A percentile compares a stretch with the other conserved stretches of the same genome.
Conservation (phyloP, 1,140 invertebrate species). For the Heterodera carotae region DNA sequence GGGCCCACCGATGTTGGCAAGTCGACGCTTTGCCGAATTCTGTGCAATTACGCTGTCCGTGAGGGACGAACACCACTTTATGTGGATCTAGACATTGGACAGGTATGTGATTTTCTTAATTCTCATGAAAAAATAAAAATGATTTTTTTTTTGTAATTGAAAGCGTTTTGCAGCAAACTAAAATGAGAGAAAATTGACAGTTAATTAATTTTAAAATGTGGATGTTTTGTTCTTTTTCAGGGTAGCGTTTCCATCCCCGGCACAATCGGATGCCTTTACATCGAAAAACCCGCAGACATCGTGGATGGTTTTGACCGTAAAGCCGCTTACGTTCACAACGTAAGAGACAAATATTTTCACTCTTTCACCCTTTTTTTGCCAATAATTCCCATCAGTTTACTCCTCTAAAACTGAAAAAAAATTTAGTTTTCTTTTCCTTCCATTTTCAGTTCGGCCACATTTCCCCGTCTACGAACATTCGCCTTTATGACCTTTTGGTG, state of each 20-base stretch:
- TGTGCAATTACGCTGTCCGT: conserved; percentile 90
- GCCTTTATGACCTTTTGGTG: conserved; percentile 83
- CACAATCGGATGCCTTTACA: conserved; percentile 53
- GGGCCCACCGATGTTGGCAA: conserved; percentile 95
- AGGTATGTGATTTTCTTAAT: conserved; percentile 72
- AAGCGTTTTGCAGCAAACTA: no score
- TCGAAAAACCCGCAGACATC: conserved; percentile 58
- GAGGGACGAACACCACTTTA: conserved; percentile 80
- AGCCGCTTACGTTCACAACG: conserved; percentile 49
- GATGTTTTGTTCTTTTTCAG: conserved; percentile 29
- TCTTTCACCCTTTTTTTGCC: no score
- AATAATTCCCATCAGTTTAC: conserved; percentile 9
- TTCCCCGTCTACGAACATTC: conserved; percentile 76
- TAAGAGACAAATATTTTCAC: conserved; percentile 40
- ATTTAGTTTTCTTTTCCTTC: conserved; percentile 73
- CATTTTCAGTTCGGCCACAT: conserved; percentile 93
- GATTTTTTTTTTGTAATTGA: no score
- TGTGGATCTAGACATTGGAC: conserved; percentile 94
- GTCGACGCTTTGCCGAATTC: conserved; percentile 82
- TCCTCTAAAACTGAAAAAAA: no score
- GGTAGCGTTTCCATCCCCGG: conserved; percentile 55
- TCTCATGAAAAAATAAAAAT: no score
- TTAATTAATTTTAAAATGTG: no score
- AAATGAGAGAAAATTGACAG: no score
- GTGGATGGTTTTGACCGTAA: conserved; percentile 58